phyloP scores from a whole-genome alignment of 92 coral and sea anemone genomes.

The Plumapathes pennacea region DNA sequence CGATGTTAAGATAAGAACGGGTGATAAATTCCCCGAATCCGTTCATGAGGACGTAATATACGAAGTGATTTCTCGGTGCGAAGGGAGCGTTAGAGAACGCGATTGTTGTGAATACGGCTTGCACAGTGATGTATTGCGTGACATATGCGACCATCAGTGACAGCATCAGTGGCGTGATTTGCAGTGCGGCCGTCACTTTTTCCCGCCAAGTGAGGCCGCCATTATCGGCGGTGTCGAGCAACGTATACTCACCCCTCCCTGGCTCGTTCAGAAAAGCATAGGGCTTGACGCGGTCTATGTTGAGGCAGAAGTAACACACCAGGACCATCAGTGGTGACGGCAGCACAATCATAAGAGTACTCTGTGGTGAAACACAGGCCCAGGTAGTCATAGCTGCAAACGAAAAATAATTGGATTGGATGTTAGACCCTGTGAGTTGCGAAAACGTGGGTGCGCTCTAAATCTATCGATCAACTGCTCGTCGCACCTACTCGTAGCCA shows the following conservation, averaged over 20 bases:
- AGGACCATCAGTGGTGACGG: constrained; percentile 56
- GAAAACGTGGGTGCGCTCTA: no score
- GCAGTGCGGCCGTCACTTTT: constrained; percentile 53
- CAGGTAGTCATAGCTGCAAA: constrained; percentile 82
- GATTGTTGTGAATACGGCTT: constrained; percentile 75
- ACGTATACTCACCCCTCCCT: constrained; percentile 12
- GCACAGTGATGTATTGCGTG: constrained; percentile 66
- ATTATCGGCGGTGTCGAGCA: constrained; percentile 45
- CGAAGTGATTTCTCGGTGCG: constrained; percentile 68
- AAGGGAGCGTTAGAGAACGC: constrained; percentile 64
- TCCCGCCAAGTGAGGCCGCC: constrained; percentile 65
- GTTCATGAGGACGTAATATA: constrained; percentile 63
- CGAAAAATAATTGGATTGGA: no score
- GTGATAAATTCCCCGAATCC: constrained; percentile 71
- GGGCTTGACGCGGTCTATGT: constrained; percentile 78
- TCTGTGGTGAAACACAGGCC: constrained; percentile 68
- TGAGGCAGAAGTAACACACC: constrained; percentile 64
- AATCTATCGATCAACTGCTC: no score
- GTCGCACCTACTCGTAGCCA: no score
- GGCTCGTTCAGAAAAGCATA: no score
- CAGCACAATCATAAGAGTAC: constrained; percentile 53
- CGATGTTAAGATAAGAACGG: constrained; percentile 59
- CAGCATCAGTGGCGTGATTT: constrained; percentile 57
- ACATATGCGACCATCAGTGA: constrained; percentile 64
- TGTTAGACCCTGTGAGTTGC: no score